Base-by-base conservation (phyloP, 1,140 invertebrate genomes). In the Neodiprion pinetum region DNA sequence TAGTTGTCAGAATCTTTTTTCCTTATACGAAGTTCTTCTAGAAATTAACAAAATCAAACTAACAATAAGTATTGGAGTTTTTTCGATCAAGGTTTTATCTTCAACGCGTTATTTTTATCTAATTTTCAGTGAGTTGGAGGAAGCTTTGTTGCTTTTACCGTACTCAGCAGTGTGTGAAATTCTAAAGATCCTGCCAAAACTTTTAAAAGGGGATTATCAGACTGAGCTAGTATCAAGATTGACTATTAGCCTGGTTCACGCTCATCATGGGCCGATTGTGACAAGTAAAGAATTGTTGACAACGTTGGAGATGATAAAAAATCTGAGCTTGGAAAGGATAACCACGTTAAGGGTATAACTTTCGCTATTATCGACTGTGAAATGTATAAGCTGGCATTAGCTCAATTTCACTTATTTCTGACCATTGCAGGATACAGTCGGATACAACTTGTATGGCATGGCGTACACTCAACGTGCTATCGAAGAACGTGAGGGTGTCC, bases 371-470 rank as follows among this genome's bases (percentile, higher is more conserved):
- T 50, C 74, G 28, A 40, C 28, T 40, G 5, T 40, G 28, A 40
- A 40, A 5, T 40, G 28, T 40, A 40, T 3, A 40, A 40, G 28
- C 5, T 0, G 1, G 28, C 28, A 40, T 74, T 72, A 75, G 48
- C 68, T 1, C 49, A 9, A 50, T 49, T 72, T 72, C 47, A 67
- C 47, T 71, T 68, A 66, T 67, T 70, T 69, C 48, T 50, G 66
- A 10, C 50, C 66, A 40, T 90, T 87, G 76, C 84, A 97, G 92
- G 95, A 99, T 88, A 91, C 92, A 70, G 89, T 97, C 72, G 97
- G 96, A 5, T 96, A 94, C 84, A 99, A 99, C 89, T 86, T 95
- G 69, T 94, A 96, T 84, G 96, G 94, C 0, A 88, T 99, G 78
- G 90, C 93, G 72, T 93, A 96, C 83, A 80, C 96, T 12, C 93